Base-by-base conservation (phyloP, 2,113 vertebrate genomes). In the Eidolon helvum region DNA sequence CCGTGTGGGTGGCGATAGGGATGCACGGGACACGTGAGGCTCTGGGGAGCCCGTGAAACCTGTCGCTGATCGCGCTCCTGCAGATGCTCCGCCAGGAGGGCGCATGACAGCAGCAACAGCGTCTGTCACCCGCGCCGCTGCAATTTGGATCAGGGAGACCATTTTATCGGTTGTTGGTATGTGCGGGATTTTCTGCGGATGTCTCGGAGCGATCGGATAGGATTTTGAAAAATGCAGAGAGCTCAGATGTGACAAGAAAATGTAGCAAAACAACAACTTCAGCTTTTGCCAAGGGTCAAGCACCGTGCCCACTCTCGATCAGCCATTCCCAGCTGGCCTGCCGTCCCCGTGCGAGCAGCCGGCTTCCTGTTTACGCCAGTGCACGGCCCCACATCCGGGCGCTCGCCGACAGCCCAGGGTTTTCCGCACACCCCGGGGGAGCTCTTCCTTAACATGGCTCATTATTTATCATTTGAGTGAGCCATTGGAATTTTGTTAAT, bases 331-430 rank as follows among this genome's bases (percentile, higher is more conserved):
- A 97, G 98, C 97, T 97, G 97, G 98, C 94, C 95, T 98, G 98
- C 99, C 98, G 5, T 12, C 26, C 7, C 40, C 43, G 14, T 5
- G 94, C 98, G 98, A 98, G 98, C 97, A 92, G 98, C 98, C 90
- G 1, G 2, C 98, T 99, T 99, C 99, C 99, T 99, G 99, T 99
- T 99, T 99, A 98, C 99, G 98, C 98, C 98, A 98, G 97, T 95
- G 97, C 98, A 82, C 98, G 98, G 98, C 96, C 97, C 98, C 98
- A 98, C 98, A 99, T 99, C 99, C 99, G 99, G 99, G 97, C 19
- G 97, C 98, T 96, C 65, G 98, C 99, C 99, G 98, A 98, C 98
- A 98, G 98, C 97, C 89, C 98, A 98, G 98, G 98, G 96, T 98
- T 98, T 98, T 98, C 98, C 98, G 97, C 98, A 98, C 98, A 98